A percentile compares a stretch with the other conserved stretches of the same genome.
Conservation (phyloP, 2,113 vertebrate genomes). For the Helogale parvula region DNA sequence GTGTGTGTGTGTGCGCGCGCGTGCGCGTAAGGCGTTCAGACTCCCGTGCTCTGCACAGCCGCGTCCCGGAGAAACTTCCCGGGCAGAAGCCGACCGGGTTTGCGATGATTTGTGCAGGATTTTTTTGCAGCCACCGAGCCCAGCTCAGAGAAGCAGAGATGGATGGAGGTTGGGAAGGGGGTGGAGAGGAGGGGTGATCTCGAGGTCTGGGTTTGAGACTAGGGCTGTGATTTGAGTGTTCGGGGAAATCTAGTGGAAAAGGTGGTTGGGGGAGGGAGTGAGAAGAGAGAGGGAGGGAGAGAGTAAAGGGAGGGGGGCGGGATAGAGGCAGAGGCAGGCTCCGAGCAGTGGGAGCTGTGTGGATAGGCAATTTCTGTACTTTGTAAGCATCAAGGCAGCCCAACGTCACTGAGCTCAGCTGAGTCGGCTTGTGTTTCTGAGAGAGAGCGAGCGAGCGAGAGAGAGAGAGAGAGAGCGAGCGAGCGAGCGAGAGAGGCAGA, state of each 20-base stretch:
- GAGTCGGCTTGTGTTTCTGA: conserved; percentile 69
- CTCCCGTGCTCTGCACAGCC: background rate
- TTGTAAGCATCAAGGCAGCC: conserved; percentile 74
- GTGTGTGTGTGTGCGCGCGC: conserved; percentile 32
- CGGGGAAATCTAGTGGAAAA: conserved; percentile 72
- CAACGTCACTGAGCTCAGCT: conserved; percentile 82
- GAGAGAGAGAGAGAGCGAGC: conserved; percentile 54
- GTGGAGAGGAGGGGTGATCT: conserved; percentile 42
- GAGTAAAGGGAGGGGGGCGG: background rate
- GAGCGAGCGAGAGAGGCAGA: background rate
- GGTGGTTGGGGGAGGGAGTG: conserved; percentile 38
- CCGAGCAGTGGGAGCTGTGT: conserved; percentile 79
- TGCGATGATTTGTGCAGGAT: conserved; percentile 58
- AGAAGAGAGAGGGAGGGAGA: background rate
- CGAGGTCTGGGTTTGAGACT: conserved; percentile 62
- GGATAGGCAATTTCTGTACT: conserved; percentile 82
- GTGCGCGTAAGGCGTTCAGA: background rate
- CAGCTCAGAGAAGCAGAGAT: conserved; percentile 65
- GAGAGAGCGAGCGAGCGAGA: conserved; percentile 52
- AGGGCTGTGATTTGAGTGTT: conserved; percentile 69
- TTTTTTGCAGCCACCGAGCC: conserved; percentile 62
- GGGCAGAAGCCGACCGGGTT: background rate
- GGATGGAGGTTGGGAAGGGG: conserved; percentile 70
- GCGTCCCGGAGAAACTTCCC: background rate
- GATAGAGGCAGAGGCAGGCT: conserved; percentile 57